A percentile compares a stretch with the other conserved stretches of the same genome.
Evolutionary conservation across 2,113 vertebrate genomes (phyloP).

Genomic region (Oreocharis arfaki): DNA sequence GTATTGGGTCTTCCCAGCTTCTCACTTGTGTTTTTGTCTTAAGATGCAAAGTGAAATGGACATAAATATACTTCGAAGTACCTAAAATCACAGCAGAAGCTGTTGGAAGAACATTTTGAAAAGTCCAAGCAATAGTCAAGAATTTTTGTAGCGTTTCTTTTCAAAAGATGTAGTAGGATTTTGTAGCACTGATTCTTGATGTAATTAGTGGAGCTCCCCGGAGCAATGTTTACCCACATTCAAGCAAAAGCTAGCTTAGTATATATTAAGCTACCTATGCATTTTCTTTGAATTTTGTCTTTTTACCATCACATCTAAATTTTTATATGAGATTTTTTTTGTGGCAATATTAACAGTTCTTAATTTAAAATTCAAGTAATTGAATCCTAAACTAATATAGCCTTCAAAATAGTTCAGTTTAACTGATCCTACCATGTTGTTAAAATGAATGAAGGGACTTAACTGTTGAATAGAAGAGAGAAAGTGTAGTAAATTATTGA

Average conservation of each 20-base stretch:
- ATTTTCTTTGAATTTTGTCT: neutral
- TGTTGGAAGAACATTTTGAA: slow-evolving; percentile 22
- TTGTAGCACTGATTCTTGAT: neutral
- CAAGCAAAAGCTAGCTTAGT: neutral
- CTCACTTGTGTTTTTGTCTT: neutral
- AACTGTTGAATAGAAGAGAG: neutral
- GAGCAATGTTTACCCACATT: neutral
- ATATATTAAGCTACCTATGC: neutral
- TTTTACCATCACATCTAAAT: neutral
- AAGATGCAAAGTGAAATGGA: neutral
- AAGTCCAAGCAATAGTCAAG: slow-evolving; percentile 11
- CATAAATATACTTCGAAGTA: slow-evolving; percentile 40
- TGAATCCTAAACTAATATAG: neutral
- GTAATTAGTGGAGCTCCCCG: neutral
- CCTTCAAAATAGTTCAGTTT: neutral
- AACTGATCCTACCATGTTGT: neutral
- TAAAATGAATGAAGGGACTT: neutral
- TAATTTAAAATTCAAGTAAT: neutral
- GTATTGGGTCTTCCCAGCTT: neutral
- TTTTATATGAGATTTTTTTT: neutral
- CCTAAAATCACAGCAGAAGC: slow-evolving; percentile 17
- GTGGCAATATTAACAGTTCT: neutral
- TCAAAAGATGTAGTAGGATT: neutral
- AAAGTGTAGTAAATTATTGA: neutral
- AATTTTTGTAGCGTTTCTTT: neutral